Conservation (phyloP, 1,140 invertebrate species). For the Hypsibius dujardini region DNA sequence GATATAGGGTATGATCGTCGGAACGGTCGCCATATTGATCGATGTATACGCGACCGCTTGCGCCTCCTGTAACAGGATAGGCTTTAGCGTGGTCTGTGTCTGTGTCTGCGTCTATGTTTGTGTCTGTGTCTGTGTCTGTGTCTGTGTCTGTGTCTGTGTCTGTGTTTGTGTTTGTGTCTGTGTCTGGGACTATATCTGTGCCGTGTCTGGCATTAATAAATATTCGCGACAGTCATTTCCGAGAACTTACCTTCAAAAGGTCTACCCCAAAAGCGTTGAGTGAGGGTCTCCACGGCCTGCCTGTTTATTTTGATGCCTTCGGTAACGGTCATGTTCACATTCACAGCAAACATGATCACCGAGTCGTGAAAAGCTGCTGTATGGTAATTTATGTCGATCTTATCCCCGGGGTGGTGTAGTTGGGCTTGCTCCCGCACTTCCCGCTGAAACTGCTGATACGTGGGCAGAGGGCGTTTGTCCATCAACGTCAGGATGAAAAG, state of each 20-base stretch:
- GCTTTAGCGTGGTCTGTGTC: too few species aligned
- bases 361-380: constrained; percentile 13
- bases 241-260: neutral
- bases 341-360: constrained; percentile 12
- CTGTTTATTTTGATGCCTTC: neutral
- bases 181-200: neutral
- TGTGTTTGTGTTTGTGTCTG: neutral
- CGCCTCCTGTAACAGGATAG: neutral
- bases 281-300: neutral
- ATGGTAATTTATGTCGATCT: constrained; percentile 4
- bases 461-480: constrained; percentile 11
- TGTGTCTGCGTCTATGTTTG: too few species aligned
- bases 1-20: constrained; percentile 5
- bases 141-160: too few species aligned
- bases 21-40: constrained; percentile 10
- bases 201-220: too few species aligned
- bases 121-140: too few species aligned
- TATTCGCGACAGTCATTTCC: too few species aligned
- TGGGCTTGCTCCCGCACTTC: neutral
- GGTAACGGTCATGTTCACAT: constrained; percentile 4
- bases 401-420: neutral
- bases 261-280: constrained; percentile 6
- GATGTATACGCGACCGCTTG: constrained; percentile 4
- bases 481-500: neutral
- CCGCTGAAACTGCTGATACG: neutral